Conservation (phyloP, 2,113 vertebrate species). For the Alaudala cheleensis region DNA sequence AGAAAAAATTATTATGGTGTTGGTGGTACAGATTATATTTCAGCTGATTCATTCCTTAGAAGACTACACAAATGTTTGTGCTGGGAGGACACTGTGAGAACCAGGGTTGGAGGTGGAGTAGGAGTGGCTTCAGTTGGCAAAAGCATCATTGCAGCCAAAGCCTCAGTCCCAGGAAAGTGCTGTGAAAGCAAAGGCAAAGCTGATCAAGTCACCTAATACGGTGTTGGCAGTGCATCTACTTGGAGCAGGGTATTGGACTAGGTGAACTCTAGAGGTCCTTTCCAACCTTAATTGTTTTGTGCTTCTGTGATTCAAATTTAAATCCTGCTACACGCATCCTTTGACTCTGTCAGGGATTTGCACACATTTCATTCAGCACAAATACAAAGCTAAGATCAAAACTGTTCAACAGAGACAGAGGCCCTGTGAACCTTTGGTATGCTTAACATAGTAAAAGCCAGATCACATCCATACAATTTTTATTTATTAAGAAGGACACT, state of each 20-base stretch:
- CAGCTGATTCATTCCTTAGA: constrained; percentile 23
- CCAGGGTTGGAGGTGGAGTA: neutral
- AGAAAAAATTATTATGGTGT: neutral
- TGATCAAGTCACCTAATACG: neutral
- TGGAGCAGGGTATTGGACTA: neutral
- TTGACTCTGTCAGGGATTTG: neutral
- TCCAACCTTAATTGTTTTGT: neutral
- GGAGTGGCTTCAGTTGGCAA: neutral
- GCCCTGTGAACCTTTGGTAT: neutral
- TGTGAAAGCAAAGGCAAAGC: neutral
- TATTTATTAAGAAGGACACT: neutral
- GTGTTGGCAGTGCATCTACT: neutral
- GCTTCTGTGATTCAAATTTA: neutral
- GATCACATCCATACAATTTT: neutral
- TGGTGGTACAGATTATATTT: neutral
- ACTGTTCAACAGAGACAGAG: neutral
- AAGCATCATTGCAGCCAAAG: neutral
- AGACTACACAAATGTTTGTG: constrained; percentile 7
- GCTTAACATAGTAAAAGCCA: neutral
- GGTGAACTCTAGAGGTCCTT: neutral
- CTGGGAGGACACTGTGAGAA: neutral
- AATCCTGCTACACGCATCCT: neutral
- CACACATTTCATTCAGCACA: neutral
- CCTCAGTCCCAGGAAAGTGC: neutral
- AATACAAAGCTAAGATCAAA: neutral